Conservation (phyloP, 2,888 invertebrate genomes). For the Mantis religiosa region DNA sequence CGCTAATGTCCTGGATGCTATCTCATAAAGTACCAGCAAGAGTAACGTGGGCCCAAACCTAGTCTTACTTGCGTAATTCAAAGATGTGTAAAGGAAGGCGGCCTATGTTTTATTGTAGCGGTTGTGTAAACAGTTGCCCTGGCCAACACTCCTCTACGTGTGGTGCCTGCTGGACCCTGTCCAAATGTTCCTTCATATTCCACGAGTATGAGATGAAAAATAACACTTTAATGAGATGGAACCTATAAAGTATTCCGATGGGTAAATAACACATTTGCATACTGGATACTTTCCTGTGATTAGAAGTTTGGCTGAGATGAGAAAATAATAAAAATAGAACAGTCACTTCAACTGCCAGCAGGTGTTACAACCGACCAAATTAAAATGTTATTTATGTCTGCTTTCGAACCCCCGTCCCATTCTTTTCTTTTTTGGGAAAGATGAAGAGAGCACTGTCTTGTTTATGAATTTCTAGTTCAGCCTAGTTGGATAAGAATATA, state of each 20-base stretch:
- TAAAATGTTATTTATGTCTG: not conserved
- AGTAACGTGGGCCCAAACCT: not conserved
- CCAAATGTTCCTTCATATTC: not conserved
- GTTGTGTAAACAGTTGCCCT: not conserved
- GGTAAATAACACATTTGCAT: not conserved
- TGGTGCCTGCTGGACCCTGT: not conserved
- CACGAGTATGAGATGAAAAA: not conserved
- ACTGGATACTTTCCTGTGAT: not conserved
- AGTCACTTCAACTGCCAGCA: not conserved
- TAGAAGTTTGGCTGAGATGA: not conserved
- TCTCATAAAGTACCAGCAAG: not conserved
- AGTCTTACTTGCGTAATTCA: not conserved
- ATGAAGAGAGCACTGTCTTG: not conserved
- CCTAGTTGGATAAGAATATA: not conserved
- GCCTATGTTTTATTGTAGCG: not conserved
- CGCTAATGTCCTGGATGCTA: not conserved
- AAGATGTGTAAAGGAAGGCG: not conserved
- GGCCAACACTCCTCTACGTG: not conserved
- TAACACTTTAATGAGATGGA: slow-evolving; percentile 14
- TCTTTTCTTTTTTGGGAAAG: not conserved
- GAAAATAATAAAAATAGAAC: not conserved
- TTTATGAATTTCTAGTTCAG: not conserved
- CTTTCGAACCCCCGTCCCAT: not conserved
- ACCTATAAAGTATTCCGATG: not conserved
- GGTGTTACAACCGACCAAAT: not conserved